Percentiles rank a stretch among this genome's conserved stretches.
phyloP scores from a whole-genome alignment of 2,113 vertebrate genomes.

The Hyla sarda region DNA sequence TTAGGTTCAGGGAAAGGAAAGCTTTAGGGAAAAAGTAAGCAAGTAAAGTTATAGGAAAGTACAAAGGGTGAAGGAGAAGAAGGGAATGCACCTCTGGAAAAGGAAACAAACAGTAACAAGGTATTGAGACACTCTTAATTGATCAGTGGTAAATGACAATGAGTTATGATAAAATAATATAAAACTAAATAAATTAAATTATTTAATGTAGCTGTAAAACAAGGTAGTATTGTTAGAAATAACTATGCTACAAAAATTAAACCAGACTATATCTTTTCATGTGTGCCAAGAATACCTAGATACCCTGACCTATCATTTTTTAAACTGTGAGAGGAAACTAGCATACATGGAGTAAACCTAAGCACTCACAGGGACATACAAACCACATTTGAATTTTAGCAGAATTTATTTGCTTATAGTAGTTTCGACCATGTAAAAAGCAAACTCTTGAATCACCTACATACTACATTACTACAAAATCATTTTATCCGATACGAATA shows the following conservation, averaged over 20 bases:
- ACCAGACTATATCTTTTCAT: conserved; percentile 19
- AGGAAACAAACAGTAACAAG: no score
- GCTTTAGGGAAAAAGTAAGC: conserved; percentile 71
- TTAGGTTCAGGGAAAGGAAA: conserved; percentile 59
- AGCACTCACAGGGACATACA: neutral
- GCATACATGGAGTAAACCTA: neutral
- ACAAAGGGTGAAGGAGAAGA: conserved; percentile 81
- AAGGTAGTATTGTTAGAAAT: conserved; percentile 10
- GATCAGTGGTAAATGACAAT: conserved; percentile 21
- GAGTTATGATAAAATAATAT: conserved; percentile 36
- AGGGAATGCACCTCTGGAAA: conserved; percentile 79
- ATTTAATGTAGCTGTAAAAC: neutral
- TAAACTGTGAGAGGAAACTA: neutral
- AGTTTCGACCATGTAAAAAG: no score
- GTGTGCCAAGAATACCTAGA: conserved; percentile 29
- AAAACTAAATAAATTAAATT: conserved; percentile 37
- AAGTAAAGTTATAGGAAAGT: conserved; percentile 70
- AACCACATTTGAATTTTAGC: neutral
- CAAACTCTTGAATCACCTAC: no score
- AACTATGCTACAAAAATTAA: neutral
- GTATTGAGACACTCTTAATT: no score
- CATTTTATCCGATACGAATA: no score
- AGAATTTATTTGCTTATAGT: no score
- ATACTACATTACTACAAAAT: no score
- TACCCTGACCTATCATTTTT: neutral